phyloP scores from a whole-genome alignment of 1,140 invertebrate genomes.

The Brachionus koreanus region DNA sequence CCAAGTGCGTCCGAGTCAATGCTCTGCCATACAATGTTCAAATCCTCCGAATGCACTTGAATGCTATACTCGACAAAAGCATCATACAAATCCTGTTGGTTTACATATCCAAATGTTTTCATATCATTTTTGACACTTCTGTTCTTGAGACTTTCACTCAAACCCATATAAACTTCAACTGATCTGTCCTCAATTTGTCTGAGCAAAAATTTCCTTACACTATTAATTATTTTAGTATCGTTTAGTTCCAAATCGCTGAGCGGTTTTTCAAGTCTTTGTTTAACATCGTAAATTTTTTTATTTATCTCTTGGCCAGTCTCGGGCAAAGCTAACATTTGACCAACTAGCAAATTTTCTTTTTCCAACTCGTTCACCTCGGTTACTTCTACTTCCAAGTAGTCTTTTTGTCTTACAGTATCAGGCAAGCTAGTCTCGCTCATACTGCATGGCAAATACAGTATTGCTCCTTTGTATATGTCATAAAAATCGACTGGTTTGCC shows the following conservation, averaged over 20 bases:
- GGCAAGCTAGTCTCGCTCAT: neutral
- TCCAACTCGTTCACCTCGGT: constrained; percentile 23
- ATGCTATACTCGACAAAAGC: neutral
- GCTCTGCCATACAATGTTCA: constrained; percentile 51
- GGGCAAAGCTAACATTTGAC: neutral
- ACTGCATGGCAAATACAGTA: neutral
- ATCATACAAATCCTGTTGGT: constrained; percentile 14
- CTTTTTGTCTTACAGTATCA: neutral
- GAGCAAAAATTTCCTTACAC: constrained; percentile 14
- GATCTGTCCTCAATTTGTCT: constrained; percentile 35
- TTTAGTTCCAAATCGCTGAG: neutral
- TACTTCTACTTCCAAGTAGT: constrained; percentile 1
- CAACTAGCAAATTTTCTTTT: constrained; percentile 28
- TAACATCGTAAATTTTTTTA: neutral
- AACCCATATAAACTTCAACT: constrained; percentile 42
- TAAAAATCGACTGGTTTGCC: neutral
- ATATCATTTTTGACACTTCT: neutral
- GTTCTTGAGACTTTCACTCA: neutral
- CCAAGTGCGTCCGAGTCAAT: constrained; percentile 51
- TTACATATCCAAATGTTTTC: neutral
- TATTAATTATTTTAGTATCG: constrained; percentile 18
- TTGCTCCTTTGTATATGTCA: constrained; percentile 29
- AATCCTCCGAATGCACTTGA: constrained; percentile 26
- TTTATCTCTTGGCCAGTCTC: neutral
- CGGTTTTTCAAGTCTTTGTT: neutral